A percentile compares a stretch with the other conserved stretches of the same genome.
These are phyloP conservation scores for Phoxinus phoxinus DNA, from an alignment of 2,113 vertebrate genomes.

Conservation along the genomic window DNA sequence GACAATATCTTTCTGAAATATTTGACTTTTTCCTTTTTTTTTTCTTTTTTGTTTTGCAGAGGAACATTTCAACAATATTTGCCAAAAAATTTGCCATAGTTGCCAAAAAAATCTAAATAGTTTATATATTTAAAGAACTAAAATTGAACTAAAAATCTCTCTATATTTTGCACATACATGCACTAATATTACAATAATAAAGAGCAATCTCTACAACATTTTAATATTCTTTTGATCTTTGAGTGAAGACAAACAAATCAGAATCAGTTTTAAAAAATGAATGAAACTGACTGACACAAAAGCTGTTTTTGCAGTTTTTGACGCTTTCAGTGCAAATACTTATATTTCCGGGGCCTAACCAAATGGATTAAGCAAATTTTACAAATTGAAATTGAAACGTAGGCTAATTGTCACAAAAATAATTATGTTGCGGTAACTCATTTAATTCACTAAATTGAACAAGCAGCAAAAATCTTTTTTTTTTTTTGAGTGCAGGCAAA, in stretches of 20 bases:
- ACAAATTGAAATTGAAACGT: neutral
- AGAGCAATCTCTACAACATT: neutral
- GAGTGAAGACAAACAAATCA: neutral
- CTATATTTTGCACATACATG: neutral
- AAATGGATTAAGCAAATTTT: no score
- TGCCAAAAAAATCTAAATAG: neutral
- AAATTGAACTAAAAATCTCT: neutral
- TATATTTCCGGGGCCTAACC: neutral
- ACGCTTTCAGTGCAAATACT: neutral
- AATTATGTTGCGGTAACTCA: neutral
- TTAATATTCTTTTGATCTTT: neutral
- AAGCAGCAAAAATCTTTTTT: neutral
- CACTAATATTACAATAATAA: neutral
- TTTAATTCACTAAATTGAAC: neutral
- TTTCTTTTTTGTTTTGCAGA: no score
- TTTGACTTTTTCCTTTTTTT: neutral
- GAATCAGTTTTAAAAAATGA: neutral
- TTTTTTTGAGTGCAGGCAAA: neutral
- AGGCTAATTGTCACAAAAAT: neutral
- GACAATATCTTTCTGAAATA: neutral
- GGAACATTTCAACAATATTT: neutral
- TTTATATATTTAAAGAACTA: neutral
- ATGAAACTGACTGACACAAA: neutral
- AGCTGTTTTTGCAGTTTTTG: neutral
- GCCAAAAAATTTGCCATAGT: no score